phyloP scores from a whole-genome alignment of 2,888 invertebrate genomes.

The Cancer borealis region DNA sequence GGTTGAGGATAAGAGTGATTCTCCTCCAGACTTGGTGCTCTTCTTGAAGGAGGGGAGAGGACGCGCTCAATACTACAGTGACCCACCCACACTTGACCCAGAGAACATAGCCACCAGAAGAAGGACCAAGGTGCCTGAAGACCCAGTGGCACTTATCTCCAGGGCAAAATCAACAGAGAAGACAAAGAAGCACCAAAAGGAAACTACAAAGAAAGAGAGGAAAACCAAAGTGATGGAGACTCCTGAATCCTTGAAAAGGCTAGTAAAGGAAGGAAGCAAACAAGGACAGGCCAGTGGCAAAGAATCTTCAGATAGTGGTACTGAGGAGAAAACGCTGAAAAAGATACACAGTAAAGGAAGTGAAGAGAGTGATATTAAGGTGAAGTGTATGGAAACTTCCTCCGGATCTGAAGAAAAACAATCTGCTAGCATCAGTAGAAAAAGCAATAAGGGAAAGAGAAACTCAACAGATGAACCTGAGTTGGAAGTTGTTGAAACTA shows the following conservation, averaged over 20 bases:
- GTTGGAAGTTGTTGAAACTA: background rate
- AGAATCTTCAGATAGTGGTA: conserved; percentile 39
- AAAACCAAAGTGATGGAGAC: conserved; percentile 69
- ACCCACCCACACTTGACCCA: conserved; percentile 67
- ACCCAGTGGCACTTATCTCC: conserved; percentile 45
- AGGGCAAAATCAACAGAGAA: conserved; percentile 43
- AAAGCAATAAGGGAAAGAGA: background rate
- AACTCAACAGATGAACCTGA: conserved; percentile 21
- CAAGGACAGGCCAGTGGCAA: background rate
- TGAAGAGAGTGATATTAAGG: background rate
- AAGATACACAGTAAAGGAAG: background rate
- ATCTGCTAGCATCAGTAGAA: background rate
- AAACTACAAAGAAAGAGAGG: conserved; percentile 55
- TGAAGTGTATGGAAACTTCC: background rate
- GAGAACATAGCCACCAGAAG: conserved; percentile 70
- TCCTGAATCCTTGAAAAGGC: conserved; percentile 69
- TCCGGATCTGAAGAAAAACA: background rate
- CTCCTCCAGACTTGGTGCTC: conserved; percentile 68
- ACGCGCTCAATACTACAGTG: conserved; percentile 61
- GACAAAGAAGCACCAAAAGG: conserved; percentile 49
- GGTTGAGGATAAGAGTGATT: conserved; percentile 54
- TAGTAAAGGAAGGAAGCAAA: conserved; percentile 55
- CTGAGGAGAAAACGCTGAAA: conserved; percentile 12
- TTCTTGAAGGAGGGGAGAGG: conserved; percentile 70
- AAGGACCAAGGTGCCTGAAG: conserved; percentile 64